Conservation (phyloP, 2,888 invertebrate species). For the Scaptomyza cyrtandrae region DNA sequence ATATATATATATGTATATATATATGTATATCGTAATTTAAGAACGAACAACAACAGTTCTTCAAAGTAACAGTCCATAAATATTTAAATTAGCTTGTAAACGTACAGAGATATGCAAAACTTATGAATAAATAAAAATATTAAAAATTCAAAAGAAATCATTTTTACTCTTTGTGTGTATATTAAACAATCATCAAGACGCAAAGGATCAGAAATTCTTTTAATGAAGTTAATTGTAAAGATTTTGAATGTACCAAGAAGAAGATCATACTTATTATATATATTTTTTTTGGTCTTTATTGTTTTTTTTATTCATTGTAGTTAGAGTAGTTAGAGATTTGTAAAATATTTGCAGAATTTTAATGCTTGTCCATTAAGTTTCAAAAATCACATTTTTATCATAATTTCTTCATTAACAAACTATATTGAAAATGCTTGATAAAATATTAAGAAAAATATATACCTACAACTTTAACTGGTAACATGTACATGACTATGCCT, state of each 20-base stretch:
- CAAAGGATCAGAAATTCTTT: too few relatives aligned
- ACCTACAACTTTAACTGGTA: constrained; percentile 63
- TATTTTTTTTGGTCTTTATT: constrained; percentile 16
- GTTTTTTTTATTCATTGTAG: constrained; percentile 17
- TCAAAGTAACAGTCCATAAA: constrained; percentile 72
- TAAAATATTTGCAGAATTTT: constrained; percentile 29
- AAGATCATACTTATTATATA: neutral
- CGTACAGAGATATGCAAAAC: constrained; percentile 66
- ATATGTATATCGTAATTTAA: constrained; percentile 43
- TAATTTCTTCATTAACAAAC: constrained; percentile 6
- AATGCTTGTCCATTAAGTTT: constrained; percentile 19
- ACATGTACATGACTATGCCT: constrained; percentile 52
- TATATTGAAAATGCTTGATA: constrained; percentile 30
- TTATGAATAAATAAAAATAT: constrained; percentile 66
- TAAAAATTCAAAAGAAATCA: constrained; percentile 29
- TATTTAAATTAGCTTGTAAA: constrained; percentile 75
- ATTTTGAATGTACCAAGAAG: neutral
- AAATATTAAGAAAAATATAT: constrained; percentile 63
- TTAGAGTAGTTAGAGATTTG: constrained; percentile 18
- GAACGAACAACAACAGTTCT: constrained; percentile 58
- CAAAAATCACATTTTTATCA: constrained; percentile 30
- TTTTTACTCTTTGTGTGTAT: neutral
- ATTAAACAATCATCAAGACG: too few relatives aligned
- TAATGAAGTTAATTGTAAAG: neutral
- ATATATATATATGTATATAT: constrained; percentile 8